Evolutionary conservation across 2,113 vertebrate species (phyloP), one percentile per base, ranked within the genome.

Genomic region (Myodes glareolus): DNA sequence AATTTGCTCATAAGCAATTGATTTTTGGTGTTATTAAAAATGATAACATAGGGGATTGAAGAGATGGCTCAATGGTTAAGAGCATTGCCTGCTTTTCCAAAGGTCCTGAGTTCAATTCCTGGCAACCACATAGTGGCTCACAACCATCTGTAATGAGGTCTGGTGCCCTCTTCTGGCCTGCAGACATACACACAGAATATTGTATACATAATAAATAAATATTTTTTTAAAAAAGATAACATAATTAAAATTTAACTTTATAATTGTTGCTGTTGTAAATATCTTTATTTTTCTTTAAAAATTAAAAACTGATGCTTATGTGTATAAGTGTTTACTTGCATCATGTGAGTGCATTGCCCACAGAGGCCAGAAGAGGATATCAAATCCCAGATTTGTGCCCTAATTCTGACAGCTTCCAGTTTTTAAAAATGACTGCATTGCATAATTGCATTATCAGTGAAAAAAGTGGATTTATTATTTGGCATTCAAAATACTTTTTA

Each of bases 391-490:
- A 8, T 72, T n/a, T n/a, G 4, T 36, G 3, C 39, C 36, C 8
- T 72, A 78, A 92, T 96, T 94, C 25, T 78, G 47, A 84, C 47
- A 77, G 58, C 45, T 61, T 68, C 65, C 10, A 29, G 45, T 58
- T 58, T 87, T 93, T 90, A 72, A 93, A 76, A 76, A 65, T 82
- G 47, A 42, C 31, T 72, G 61, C 7, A 58, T 70, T 77, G 29
- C 31, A 89, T 67, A 92, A 85, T 88, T 81, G 58, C 31, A 80
- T 55, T 52, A 58, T 23, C 5, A 25, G 82, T 85, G 85, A 14
- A 47, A 90, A 88, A 7, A 73, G 63, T 42, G 10, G 19, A 63
- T 61, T n/a, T 86, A 92, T 76, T 87, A 52, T 90, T 86, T 97
- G 67, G 81, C 31, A n/a, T 80, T 78, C 75, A 91, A 84, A 81